Evolutionary conservation across 2,888 invertebrate species (phyloP).

Genomic region (Hydraecia micacea): DNA sequence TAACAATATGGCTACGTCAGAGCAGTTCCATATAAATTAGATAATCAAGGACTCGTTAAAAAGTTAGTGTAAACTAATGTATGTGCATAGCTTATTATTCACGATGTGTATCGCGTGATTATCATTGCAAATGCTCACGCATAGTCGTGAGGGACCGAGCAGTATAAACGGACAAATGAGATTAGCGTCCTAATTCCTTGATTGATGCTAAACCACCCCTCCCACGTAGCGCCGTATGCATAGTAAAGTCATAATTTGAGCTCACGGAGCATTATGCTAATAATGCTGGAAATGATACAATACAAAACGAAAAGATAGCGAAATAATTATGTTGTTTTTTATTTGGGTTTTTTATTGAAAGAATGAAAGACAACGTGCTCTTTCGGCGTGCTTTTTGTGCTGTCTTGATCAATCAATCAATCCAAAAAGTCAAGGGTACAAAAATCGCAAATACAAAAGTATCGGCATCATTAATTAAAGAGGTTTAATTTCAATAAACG

Average conservation of each 20-base stretch:
- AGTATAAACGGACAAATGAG: conserved; percentile 80
- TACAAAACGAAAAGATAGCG: background rate
- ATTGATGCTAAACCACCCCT: conserved; percentile 82
- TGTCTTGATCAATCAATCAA: conserved; percentile 38
- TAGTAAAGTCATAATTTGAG: conserved; percentile 73
- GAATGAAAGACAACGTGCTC: background rate
- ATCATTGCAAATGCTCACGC: conserved; percentile 71
- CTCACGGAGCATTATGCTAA: conserved; percentile 54
- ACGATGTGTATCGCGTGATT: conserved; percentile 67
- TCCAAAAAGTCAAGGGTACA: conserved; percentile 1
- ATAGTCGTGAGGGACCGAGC: conserved; percentile 69
- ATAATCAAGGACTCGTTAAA: conserved; percentile 42
- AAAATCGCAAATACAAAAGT: conserved; percentile 25
- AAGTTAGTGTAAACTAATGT: conserved; percentile 50
- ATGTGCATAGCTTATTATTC: conserved; percentile 52
- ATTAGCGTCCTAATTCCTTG: conserved; percentile 84
- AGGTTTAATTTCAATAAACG: conserved; percentile 47
- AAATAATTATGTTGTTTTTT: background rate
- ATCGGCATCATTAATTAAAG: conserved; percentile 24
- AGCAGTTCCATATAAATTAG: conserved; percentile 15
- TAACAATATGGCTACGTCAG: conserved; percentile 19
- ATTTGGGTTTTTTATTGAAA: background rate
- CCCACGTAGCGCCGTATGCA: conserved; percentile 69
- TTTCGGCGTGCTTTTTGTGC: background rate
- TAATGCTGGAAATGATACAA: conserved; percentile 53